Conservation (phyloP, 2,888 invertebrate species). For the Sphaeridia pumilis region DNA sequence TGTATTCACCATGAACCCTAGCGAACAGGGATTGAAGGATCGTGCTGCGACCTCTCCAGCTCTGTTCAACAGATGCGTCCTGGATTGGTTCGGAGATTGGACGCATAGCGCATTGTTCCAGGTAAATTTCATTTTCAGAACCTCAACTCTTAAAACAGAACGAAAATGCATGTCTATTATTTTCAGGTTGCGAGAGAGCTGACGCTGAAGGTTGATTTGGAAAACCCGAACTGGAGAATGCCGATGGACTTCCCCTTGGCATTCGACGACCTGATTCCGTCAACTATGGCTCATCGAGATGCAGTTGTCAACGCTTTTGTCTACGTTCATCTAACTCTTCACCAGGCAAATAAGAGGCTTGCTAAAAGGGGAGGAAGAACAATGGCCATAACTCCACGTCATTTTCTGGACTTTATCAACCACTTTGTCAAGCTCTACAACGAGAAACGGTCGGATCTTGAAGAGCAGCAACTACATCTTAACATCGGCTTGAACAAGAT, state of each 20-base stretch:
- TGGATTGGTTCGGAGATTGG: constrained; percentile 99
- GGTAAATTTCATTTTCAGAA: constrained; percentile 41
- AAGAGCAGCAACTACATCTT: constrained; percentile 90
- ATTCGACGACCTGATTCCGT: constrained; percentile 57
- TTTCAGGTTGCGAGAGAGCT: constrained; percentile 81
- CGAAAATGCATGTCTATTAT: background rate
- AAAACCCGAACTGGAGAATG: constrained; percentile 62
- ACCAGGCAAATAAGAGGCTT: constrained; percentile 81
- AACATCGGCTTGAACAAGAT: constrained; percentile 98
- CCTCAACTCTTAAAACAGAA: background rate
- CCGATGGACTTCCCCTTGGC: constrained; percentile 86
- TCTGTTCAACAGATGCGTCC: constrained; percentile 94
- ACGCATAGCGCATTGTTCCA: constrained; percentile 89
- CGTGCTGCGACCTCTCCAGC: constrained; percentile 98
- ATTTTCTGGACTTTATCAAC: constrained; percentile 97
- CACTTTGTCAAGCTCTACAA: constrained; percentile 96
- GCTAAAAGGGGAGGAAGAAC: constrained; percentile 86
- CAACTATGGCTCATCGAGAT: constrained; percentile 73
- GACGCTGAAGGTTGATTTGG: constrained; percentile 87
- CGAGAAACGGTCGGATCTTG: constrained; percentile 94
- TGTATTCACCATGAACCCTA: constrained; percentile 99
- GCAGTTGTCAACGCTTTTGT: constrained; percentile 98
- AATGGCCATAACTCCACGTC: constrained; percentile 94
- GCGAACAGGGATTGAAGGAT: constrained; percentile 94
- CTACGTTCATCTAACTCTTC: constrained; percentile 93